Evolutionary conservation across 1,140 invertebrate genomes (phyloP).

Genomic region (Zaprionus africanus): DNA sequence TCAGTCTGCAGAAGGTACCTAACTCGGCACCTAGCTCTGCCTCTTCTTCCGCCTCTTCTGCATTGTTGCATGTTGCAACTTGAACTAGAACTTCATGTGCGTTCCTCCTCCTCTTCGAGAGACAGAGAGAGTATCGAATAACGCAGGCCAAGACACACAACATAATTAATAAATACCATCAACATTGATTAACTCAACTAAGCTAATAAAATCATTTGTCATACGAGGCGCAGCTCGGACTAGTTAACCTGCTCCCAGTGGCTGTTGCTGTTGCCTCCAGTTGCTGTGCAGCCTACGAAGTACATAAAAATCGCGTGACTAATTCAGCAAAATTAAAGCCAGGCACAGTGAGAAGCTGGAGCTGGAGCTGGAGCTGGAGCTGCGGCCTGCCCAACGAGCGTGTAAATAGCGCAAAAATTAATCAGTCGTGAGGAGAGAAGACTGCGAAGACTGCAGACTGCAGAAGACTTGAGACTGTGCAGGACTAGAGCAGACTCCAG

Average conservation of each 20-base stretch:
- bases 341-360: slow-evolving; percentile 2
- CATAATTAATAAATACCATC: slow-evolving; percentile 83
- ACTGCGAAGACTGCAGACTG: slow-evolving; percentile 5
- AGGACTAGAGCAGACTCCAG: slow-evolving; percentile 30
- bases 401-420: slow-evolving; percentile 83
- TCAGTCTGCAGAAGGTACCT: not conserved
- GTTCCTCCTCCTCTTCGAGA: slow-evolving; percentile 26
- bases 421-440: slow-evolving; percentile 50
- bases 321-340: slow-evolving; percentile 79
- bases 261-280: not conserved
- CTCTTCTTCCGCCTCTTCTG: not conserved
- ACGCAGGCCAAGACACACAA: slow-evolving; percentile 57
- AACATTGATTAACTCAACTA: slow-evolving; percentile 83
- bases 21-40: no score
- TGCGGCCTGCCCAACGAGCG: slow-evolving; percentile 64
- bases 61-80: slow-evolving; percentile 38
- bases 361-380: slow-evolving; percentile 37
- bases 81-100: slow-evolving; percentile 35
- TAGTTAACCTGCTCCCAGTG: slow-evolving; percentile 57
- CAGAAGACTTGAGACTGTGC: slow-evolving; percentile 12
- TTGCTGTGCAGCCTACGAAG: slow-evolving; percentile 44
- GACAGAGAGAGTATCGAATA: slow-evolving; percentile 71
- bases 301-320: slow-evolving; percentile 83
- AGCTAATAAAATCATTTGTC: slow-evolving; percentile 83
- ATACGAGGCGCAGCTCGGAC: slow-evolving; percentile 74